These are phyloP conservation scores for Carposina sasakii DNA, from an alignment of 1,140 invertebrate genomes.

Conservation along the genomic window DNA sequence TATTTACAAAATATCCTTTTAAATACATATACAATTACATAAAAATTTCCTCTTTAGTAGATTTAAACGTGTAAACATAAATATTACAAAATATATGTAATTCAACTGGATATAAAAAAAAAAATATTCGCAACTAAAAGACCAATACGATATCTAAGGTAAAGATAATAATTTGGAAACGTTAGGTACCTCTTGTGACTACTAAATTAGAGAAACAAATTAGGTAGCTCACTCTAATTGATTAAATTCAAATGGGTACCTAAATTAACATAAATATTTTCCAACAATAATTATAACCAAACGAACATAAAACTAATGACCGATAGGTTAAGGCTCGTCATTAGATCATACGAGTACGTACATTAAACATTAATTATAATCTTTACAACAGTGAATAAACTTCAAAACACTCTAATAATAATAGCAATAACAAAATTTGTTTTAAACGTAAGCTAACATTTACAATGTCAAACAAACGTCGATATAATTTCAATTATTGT, in stretches of 20 bases:
- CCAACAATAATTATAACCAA: no score
- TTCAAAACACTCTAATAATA: slow-evolving; percentile 55
- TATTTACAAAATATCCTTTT: slow-evolving; percentile 65
- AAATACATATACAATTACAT: slow-evolving; percentile 53
- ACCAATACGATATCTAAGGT: no score
- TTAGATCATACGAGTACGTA: slow-evolving; percentile 44
- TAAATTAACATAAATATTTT: no score
- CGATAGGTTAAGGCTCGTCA: slow-evolving; percentile 54
- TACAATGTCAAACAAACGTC: slow-evolving; percentile 47
- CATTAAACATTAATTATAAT: no score
- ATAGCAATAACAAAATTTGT: slow-evolving; percentile 52
- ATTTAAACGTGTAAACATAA: no score
- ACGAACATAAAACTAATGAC: slow-evolving; percentile 54
- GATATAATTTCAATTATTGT: slow-evolving; percentile 40
- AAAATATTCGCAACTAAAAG: slow-evolving; percentile 40
- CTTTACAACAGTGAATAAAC: slow-evolving; percentile 67
- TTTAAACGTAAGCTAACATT: slow-evolving; percentile 57
- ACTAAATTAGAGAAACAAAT: no score
- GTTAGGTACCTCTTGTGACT: no score
- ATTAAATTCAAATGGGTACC: no score
- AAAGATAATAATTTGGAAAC: no score
- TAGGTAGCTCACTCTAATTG: no score
- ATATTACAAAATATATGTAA: slow-evolving; percentile 37
- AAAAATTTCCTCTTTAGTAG: no score
- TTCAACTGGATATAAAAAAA: slow-evolving; percentile 36